A percentile compares a stretch with the other conserved stretches of the same genome.
Evolutionary conservation across 2,113 vertebrate species (phyloP).

Genomic region (Thomomys bottae): DNA sequence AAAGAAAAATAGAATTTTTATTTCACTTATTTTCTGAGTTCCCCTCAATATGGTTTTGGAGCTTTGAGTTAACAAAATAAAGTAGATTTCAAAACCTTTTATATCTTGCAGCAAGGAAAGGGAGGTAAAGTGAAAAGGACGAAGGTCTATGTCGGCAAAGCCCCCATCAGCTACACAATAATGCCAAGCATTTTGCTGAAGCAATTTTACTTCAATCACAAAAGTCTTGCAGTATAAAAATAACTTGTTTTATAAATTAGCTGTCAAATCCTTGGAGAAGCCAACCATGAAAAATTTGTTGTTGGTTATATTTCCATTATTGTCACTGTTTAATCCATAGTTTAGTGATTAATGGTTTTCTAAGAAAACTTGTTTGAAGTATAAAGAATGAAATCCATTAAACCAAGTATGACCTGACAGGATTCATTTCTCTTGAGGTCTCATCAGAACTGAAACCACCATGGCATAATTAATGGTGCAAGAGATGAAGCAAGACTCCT

Average conservation of each 20-base stretch:
- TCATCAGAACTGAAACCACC: conserved; percentile 53
- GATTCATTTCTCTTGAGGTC: conserved; percentile 70
- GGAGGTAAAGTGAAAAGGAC: neutral
- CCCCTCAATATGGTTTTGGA: neutral
- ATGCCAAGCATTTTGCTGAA: conserved; percentile 41
- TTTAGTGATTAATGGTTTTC: conserved; percentile 77
- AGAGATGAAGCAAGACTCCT: conserved; percentile 64
- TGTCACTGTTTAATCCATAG: conserved; percentile 78
- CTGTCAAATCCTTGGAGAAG: conserved; percentile 79
- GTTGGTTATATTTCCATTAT: conserved; percentile 80
- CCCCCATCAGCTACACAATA: neutral
- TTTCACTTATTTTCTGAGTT: conserved; percentile 15
- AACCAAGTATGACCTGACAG: conserved; percentile 49
- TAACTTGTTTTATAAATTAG: conserved; percentile 80
- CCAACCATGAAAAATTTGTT: conserved; percentile 82
- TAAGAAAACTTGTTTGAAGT: conserved; percentile 77
- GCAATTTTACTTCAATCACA: conserved; percentile 67
- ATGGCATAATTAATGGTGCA: conserved; percentile 73
- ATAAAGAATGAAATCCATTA: conserved; percentile 73
- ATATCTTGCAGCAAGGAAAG: conserved; percentile 5
- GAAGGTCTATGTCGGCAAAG: neutral
- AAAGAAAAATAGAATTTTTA: neutral
- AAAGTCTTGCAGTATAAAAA: conserved; percentile 71
- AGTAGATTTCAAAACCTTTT: neutral
- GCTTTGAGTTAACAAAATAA: conserved; percentile 20